These are phyloP conservation scores for Rhagonycha fulva DNA, from an alignment of 2,888 invertebrate genomes.

Conservation along the genomic window DNA sequence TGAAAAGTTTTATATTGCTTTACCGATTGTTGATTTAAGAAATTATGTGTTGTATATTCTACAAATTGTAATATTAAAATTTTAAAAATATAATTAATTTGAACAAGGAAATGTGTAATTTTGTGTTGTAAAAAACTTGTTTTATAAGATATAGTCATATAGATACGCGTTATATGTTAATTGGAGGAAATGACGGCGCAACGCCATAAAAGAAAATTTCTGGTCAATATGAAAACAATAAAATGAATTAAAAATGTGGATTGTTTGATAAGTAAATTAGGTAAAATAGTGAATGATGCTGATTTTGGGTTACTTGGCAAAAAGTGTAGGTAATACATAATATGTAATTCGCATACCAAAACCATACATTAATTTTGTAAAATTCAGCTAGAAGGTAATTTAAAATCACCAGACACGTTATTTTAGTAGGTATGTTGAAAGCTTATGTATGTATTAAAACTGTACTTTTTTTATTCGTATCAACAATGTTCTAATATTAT, in stretches of 20 bases:
- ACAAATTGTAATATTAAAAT: not conserved
- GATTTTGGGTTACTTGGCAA: not conserved
- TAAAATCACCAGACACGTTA: constrained; percentile 9
- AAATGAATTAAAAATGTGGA: not conserved
- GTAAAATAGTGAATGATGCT: not conserved
- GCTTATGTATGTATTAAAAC: constrained; percentile 17
- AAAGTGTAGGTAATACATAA: not conserved
- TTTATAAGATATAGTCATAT: not conserved
- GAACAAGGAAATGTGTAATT: not conserved
- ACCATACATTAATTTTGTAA: constrained; percentile 11
- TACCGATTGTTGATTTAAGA: not conserved
- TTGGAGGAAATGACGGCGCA: not conserved
- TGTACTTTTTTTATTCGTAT: constrained; percentile 11
- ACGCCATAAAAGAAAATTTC: not conserved
- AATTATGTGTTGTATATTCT: not conserved
- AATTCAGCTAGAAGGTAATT: constrained; percentile 8
- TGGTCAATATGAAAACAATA: not conserved
- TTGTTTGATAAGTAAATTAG: not conserved
- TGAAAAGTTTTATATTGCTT: not conserved
- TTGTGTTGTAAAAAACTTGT: not conserved
- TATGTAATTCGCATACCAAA: constrained; percentile 10
- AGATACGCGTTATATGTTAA: not conserved
- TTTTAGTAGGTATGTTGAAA: constrained; percentile 14
- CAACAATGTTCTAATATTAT: constrained; percentile 13
- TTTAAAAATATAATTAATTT: not conserved